Base-by-base conservation (phyloP, 2,888 invertebrate species). In the Napeogenes inachia region DNA sequence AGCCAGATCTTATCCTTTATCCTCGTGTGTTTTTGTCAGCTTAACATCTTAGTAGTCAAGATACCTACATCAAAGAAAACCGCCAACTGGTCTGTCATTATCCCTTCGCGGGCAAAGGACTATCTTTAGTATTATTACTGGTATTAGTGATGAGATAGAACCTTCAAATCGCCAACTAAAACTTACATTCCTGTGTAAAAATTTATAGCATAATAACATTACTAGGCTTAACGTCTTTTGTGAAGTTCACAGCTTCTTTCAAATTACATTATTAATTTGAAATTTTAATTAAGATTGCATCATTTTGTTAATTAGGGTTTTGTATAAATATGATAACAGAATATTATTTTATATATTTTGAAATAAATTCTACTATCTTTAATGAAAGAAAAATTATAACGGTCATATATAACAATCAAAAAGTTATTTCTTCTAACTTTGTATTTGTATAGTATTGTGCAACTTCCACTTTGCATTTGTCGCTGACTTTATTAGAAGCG, bases 81-180 rank as follows among this genome's bases (percentile, higher is more conserved):
- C 54, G 54, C 60, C 56, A 62, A 65, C 64, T 66, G 61, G 61
- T 30, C 57, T 42, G 57, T 65, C 64, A 65, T 68, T 68, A 68
- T 68, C 66, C 68, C 68, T 68, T 63, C 61, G 56, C 35, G 32
- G 57, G 56, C 53, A 50, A 58, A 47, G 62, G 53, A 55, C 47
- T 61, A 60, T 64, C 61, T 65, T 59, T 63, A 59, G 62, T 65
- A 59, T 63, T 57, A 65, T 65, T 65, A 63, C 60, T 56, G 54
- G 57, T 60, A 60, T 63, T 55, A 56, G 35, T 61, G 61, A n/a
- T 56, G 13, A 45, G 50, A 50, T 42, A 38, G 33, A 30, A 35
- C 33, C 45, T 45, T 56, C 57, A 8, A 55, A 35, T 35, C 5
- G 33, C n/a, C 38, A 55, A 55, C 35, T 55, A 55, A 35, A 55